Evolutionary conservation across 2,797 vertebrate species (phyloP).

Genomic region (Hyperoplus lanceolatus): DNA sequence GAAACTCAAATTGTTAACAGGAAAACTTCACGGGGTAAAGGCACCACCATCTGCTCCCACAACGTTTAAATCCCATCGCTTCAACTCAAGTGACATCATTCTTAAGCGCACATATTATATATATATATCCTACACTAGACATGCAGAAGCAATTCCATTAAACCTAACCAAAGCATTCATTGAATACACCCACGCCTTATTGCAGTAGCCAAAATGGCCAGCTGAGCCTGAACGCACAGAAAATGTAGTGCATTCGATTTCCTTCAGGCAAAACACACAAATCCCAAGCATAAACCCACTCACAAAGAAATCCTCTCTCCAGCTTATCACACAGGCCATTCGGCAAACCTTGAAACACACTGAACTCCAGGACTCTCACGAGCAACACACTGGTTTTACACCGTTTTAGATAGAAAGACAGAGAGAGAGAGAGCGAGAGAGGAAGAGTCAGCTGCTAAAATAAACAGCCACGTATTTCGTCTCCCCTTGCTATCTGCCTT

Average conservation of each 20-base stretch:
- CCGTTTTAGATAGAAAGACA: conserved; percentile 26
- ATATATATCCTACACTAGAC: not conserved
- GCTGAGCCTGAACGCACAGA: conserved; percentile 35
- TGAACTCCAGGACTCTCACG: not conserved
- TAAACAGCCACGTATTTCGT: conserved; percentile 35
- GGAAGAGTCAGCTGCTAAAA: conserved; percentile 33
- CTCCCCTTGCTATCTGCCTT: conserved; percentile 53
- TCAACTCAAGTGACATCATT: conserved; percentile 14
- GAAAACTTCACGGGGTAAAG: conserved; percentile 34
- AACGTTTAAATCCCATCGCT: conserved; percentile 22
- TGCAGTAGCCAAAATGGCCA: conserved; percentile 27
- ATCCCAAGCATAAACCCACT: conserved; percentile 38
- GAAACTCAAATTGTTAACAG: conserved; percentile 25
- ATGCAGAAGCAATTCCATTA: not conserved
- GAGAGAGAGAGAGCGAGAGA: conserved; percentile 2
- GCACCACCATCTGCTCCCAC: conserved; percentile 47
- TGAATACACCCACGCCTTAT: conserved; percentile 2
- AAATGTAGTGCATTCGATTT: conserved; percentile 47
- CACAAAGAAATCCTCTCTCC: conserved; percentile 37
- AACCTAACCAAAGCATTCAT: conserved; percentile 11
- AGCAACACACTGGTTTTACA: conserved; percentile 32
- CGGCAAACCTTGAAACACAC: conserved; percentile 37
- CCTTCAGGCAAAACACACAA: conserved; percentile 32
- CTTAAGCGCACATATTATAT: conserved; percentile 7
- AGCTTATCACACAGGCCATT: conserved; percentile 55